Evolutionary conservation across 2,888 invertebrate species (phyloP), one percentile per base, ranked within the genome.

Genomic region (Oithona nana): DNA sequence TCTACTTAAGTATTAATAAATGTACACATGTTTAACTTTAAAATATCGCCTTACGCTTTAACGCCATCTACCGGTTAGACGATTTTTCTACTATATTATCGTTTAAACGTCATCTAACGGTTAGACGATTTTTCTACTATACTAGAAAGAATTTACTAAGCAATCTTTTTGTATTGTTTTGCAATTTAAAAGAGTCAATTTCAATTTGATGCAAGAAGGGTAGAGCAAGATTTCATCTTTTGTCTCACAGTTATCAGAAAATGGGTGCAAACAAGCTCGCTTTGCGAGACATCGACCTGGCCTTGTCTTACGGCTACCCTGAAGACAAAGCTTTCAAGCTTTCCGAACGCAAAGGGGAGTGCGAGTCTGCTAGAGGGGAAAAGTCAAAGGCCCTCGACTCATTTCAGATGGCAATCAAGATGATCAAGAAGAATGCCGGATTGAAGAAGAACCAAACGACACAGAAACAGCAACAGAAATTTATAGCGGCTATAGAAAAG

Each of bases 271-370:
- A 22, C 26, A 20, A 3, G 24, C 8, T 48, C 22, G 48, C 59
- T 20, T 24, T 59, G 11, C 8, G 20, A 3, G 59, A 59, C 24
- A 50, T 59, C 28, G 49, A 50, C n/a, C 50, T 50, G 20, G 28
- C 48, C 28, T 50, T 59, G n/a, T 2, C 22, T 16, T 28, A 24
- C 3, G 49, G 59, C 1, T 59, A 59, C 26, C 59, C 59, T 1
- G 20, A 50, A 11, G 50, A 59, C 20, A 59, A 59, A 28, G 28
- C 26, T 22, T 59, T 59, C 49, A 59, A 59, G 49, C 59, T 59
- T 26, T 24, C 22, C 16, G 59, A 59, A 28, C n/a, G 59, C 8
- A 16, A 50, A n/a, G 59, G 48, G 26, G 59, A 59, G 28, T 48
- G 39, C 26, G 24, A 49, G 11, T 29, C 28, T 16, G 16, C 31